These are phyloP conservation scores for Oceanites oceanicus DNA, from an alignment of 2,113 vertebrate genomes.

Conservation along the genomic window DNA sequence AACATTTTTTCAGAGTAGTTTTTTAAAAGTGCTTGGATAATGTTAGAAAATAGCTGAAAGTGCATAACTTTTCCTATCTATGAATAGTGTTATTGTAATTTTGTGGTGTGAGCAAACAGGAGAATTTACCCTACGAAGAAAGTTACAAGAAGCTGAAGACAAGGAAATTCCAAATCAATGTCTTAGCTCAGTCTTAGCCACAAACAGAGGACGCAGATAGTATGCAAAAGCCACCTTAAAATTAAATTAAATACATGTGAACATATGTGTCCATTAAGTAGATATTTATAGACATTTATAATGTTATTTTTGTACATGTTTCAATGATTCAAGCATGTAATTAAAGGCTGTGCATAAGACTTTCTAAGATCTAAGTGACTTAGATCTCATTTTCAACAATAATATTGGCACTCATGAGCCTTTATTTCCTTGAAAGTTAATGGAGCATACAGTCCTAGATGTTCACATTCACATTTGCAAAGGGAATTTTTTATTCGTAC, in stretches of 20 bases:
- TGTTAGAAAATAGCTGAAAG: not conserved
- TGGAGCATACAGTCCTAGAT: not conserved
- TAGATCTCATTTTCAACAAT: not conserved
- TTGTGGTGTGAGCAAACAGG: not conserved
- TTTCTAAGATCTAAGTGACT: not conserved
- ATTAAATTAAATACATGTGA: not conserved
- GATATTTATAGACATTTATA: not conserved
- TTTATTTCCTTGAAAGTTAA: not conserved
- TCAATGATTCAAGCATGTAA: not conserved
- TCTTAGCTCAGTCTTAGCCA: not conserved
- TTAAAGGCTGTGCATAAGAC: not conserved
- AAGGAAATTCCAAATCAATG: not conserved
- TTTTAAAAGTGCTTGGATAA: not conserved
- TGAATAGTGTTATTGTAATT: not conserved
- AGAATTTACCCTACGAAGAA: not conserved
- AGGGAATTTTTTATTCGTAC: not conserved
- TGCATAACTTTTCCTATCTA: not conserved
- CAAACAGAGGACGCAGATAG: not conserved
- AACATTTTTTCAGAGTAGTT: not conserved
- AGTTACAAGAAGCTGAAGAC: not conserved
- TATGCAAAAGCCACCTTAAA: not conserved
- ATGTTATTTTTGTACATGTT: not conserved
- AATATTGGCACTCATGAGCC: not conserved
- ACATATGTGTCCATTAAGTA: not conserved
- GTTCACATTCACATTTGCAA: not conserved